Evolutionary conservation across 2,113 vertebrate species (phyloP).

Genomic region (Ammodytes marinus): DNA sequence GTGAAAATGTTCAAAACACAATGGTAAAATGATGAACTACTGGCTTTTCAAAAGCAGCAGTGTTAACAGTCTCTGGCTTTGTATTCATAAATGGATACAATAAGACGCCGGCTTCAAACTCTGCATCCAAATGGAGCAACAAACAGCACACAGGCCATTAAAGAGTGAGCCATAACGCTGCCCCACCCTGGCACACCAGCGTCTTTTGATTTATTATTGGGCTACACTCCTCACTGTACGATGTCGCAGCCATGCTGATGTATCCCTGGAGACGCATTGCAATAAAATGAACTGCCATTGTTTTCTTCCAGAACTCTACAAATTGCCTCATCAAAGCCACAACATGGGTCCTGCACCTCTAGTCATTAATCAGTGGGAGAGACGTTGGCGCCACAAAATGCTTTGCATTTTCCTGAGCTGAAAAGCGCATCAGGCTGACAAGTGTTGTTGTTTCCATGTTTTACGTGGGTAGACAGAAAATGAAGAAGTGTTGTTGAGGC

Average conservation of each 20-base stretch:
- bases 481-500: constrained; percentile 8
- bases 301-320: constrained; percentile 75
- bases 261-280: constrained; percentile 68
- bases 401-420: constrained; percentile 40
- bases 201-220: constrained; percentile 74
- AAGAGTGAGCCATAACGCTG: constrained; percentile 44
- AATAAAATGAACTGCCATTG: constrained; percentile 78
- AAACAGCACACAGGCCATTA: constrained; percentile 65
- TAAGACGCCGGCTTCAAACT: constrained; percentile 36
- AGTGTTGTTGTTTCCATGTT: constrained; percentile 49
- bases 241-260: constrained; percentile 54
- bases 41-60: constrained; percentile 26
- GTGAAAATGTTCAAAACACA: constrained; percentile 33
- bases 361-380: constrained; percentile 70
- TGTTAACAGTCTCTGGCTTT: constrained; percentile 28
- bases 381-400: constrained; percentile 26
- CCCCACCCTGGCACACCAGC: constrained; percentile 39
- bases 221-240: constrained; percentile 56
- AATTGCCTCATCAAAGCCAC: constrained; percentile 81
- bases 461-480: constrained; percentile 20
- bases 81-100: constrained; percentile 29
- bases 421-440: constrained; percentile 53
- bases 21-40: constrained; percentile 30
- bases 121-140: constrained; percentile 57
- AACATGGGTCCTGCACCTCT: constrained; percentile 76